Evolutionary conservation across 2,888 invertebrate genomes (phyloP).

Genomic region (Camponotus fellah): DNA sequence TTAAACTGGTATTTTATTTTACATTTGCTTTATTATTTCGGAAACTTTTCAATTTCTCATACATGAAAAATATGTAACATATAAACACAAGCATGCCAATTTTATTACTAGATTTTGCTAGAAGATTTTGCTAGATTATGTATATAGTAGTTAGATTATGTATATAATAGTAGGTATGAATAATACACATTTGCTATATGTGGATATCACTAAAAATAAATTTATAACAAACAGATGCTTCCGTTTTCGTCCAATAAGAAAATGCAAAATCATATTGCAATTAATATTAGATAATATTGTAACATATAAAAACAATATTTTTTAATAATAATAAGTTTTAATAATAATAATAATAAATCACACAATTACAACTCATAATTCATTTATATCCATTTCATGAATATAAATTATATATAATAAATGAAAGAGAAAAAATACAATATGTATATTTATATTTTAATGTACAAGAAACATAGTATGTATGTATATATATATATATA

Average conservation of each 20-base stretch:
- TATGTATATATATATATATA: background rate
- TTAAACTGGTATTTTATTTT: background rate
- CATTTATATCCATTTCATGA: background rate
- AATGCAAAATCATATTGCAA: conserved; percentile 4
- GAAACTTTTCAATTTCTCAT: background rate
- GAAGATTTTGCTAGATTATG: conserved; percentile 50
- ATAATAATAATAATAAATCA: conserved; percentile 10
- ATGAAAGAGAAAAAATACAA: background rate
- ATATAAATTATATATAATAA: conserved; percentile 8
- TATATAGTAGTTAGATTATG: conserved; percentile 57
- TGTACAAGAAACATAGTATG: background rate
- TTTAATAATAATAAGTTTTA: background rate
- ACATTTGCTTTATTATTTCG: background rate
- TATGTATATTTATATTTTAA: no score
- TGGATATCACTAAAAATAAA: conserved; percentile 61
- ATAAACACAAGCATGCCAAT: conserved; percentile 6
- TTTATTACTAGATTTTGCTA: conserved; percentile 31
- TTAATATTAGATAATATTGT: background rate
- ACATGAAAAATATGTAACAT: background rate
- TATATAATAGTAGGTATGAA: conserved; percentile 59
- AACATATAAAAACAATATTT: conserved; percentile 6
- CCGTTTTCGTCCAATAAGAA: conserved; percentile 10
- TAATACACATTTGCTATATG: conserved; percentile 65
- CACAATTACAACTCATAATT: background rate
- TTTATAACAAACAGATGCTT: conserved; percentile 64